Conservation (phyloP, 1,140 invertebrate genomes). For the Mya arenaria region DNA sequence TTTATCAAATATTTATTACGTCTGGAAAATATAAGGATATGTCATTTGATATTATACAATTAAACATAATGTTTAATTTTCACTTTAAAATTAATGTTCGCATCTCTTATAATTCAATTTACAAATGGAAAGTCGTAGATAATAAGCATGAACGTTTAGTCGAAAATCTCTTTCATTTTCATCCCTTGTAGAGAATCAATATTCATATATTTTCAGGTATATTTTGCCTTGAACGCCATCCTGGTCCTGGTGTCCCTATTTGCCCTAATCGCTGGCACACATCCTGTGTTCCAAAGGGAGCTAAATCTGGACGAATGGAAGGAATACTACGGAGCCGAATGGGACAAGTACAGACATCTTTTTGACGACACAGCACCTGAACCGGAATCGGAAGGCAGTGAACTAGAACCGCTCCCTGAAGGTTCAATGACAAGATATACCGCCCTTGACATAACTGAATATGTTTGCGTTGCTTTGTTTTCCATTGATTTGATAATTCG, state of each 20-base stretch:
- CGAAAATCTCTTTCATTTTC: background rate
- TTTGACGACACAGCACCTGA: slow-evolving; percentile 2
- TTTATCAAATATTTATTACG: too few species aligned
- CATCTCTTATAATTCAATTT: background rate
- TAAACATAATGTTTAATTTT: too few species aligned
- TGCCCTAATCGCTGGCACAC: slow-evolving; percentile 39
- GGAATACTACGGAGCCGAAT: slow-evolving; percentile 23
- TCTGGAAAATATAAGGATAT: too few species aligned
- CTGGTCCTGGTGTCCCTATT: slow-evolving; percentile 12
- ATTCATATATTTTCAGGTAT: slow-evolving; percentile 34
- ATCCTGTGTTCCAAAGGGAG: slow-evolving; percentile 21
- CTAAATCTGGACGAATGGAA: slow-evolving; percentile 35
- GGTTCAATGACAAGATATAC: slow-evolving; percentile 10
- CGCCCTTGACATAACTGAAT: slow-evolving; percentile 34
- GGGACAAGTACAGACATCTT: slow-evolving; percentile 23
- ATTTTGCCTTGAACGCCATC: background rate
- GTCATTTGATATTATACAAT: too few species aligned
- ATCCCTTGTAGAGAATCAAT: too few species aligned
- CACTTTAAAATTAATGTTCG: background rate
- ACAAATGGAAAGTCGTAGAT: background rate
- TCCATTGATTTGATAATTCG: slow-evolving; percentile 16
- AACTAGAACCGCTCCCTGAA: slow-evolving; percentile 15
- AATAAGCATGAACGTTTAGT: background rate
- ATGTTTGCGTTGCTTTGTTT: slow-evolving; percentile 27
- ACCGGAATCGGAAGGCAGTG: background rate